Evolutionary conservation across 1,140 invertebrate species (phyloP).

Genomic region (Tetraneura akinire): DNA sequence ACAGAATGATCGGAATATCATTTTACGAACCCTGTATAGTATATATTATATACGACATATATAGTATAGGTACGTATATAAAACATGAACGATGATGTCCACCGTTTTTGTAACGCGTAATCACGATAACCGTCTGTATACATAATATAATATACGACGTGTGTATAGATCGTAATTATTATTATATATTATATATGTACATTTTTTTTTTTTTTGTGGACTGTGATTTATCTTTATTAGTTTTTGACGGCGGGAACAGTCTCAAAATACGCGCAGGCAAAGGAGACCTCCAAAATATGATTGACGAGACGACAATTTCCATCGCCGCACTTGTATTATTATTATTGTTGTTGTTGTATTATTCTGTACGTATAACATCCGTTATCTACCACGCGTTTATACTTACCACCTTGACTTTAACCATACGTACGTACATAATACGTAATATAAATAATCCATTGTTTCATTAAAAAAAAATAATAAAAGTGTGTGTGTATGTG

Average conservation of each 20-base stretch:
- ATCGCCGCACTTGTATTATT: neutral
- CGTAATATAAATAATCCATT: constrained; percentile 7
- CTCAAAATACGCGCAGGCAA: neutral
- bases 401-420: constrained; percentile 15
- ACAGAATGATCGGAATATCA: too few species aligned
- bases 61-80: too few species aligned
- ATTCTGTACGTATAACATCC: neutral
- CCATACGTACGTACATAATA: too few species aligned
- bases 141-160: neutral
- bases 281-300: constrained; percentile 23
- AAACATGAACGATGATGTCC: too few species aligned
- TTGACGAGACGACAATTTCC: constrained; percentile 46
- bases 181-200: too few species aligned
- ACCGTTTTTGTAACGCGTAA: too few species aligned
- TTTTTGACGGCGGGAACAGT: constrained; percentile 19
- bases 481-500: neutral
- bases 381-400: neutral
- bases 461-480: constrained; percentile 27
- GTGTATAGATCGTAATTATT: constrained; percentile 36
- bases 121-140: neutral
- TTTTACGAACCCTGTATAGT: too few species aligned
- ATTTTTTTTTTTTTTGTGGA: neutral
- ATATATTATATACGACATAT: too few species aligned
- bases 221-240: constrained; percentile 43
- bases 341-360: neutral